Evolutionary conservation across 2,888 invertebrate species (phyloP).

Genomic region (Periphyllus acericola): DNA sequence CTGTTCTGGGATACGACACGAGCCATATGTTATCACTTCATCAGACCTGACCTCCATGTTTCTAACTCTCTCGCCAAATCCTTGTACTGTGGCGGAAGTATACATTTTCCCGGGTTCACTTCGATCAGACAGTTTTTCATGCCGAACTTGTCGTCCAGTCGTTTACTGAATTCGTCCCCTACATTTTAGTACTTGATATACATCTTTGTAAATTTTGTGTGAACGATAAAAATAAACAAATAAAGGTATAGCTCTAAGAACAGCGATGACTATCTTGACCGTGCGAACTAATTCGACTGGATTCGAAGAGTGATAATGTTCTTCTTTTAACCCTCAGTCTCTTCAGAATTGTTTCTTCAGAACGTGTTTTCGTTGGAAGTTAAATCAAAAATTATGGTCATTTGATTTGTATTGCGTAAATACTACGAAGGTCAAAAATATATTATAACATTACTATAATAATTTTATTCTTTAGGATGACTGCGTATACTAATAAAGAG

Average conservation of each 20-base stretch:
- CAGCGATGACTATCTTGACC: background rate
- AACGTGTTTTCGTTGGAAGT: slow-evolving; percentile 27
- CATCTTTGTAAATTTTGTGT: slow-evolving; percentile 34
- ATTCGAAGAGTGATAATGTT: background rate
- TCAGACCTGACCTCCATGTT: slow-evolving; percentile 78
- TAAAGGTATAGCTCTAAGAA: background rate
- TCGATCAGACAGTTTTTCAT: slow-evolving; percentile 77
- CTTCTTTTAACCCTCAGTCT: slow-evolving; percentile 45
- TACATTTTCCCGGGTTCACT: slow-evolving; percentile 77
- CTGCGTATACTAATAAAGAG: background rate
- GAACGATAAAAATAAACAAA: background rate
- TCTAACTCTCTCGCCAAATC: slow-evolving; percentile 77
- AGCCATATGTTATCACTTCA: slow-evolving; percentile 90
- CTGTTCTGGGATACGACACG: slow-evolving; percentile 88
- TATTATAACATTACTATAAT: background rate
- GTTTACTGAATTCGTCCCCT: slow-evolving; percentile 72
- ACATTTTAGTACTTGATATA: slow-evolving; percentile 72
- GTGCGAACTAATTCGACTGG: background rate
- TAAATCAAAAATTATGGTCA: background rate
- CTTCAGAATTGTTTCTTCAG: slow-evolving; percentile 41
- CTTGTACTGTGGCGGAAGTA: slow-evolving; percentile 77
- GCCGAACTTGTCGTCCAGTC: slow-evolving; percentile 77
- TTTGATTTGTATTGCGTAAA: slow-evolving; percentile 54
- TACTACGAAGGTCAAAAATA: slow-evolving; percentile 19
- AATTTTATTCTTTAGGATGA: background rate